Percentiles rank a stretch among this genome's conserved stretches.
These are phyloP conservation scores for Drosophila oshimai DNA, from an alignment of 1,140 invertebrate species.

Conservation along the genomic window DNA sequence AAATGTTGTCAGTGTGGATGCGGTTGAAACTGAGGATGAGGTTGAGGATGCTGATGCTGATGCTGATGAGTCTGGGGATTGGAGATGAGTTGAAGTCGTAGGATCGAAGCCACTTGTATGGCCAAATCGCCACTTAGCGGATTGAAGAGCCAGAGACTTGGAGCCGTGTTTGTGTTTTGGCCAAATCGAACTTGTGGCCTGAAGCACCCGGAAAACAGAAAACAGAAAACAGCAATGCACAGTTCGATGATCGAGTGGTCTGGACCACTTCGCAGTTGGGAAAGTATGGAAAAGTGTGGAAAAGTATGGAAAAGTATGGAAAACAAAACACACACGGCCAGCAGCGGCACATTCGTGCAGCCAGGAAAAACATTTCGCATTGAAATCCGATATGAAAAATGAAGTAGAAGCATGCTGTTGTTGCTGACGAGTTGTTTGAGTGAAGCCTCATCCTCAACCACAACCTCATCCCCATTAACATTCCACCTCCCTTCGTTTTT, in stretches of 20 bases:
- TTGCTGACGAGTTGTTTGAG: constrained; percentile 50
- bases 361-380: constrained; percentile 50
- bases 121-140: constrained; percentile 47
- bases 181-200: constrained; percentile 42
- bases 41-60: not conserved
- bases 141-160: constrained; percentile 17
- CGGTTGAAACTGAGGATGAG: not conserved
- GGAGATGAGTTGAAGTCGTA: constrained; percentile 1
- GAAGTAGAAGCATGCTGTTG: constrained; percentile 48
- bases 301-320: constrained; percentile 36
- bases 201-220: constrained; percentile 68
- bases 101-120: constrained; percentile 32
- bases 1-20: too few relatives aligned
- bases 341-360: not conserved
- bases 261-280: constrained; percentile 19
- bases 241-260: constrained; percentile 34
- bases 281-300: constrained; percentile 20
- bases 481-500: constrained; percentile 32
- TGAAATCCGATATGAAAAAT: constrained; percentile 78
- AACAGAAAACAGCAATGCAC: constrained; percentile 3
- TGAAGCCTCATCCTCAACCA: constrained; percentile 26
- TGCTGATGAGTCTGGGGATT: constrained; percentile 22
- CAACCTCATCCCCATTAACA: not conserved
- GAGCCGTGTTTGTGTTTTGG: constrained; percentile 16
- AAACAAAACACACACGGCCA: constrained; percentile 8